Evolutionary conservation across 1,140 invertebrate species (phyloP).

Genomic region (Lucilia cuprina): DNA sequence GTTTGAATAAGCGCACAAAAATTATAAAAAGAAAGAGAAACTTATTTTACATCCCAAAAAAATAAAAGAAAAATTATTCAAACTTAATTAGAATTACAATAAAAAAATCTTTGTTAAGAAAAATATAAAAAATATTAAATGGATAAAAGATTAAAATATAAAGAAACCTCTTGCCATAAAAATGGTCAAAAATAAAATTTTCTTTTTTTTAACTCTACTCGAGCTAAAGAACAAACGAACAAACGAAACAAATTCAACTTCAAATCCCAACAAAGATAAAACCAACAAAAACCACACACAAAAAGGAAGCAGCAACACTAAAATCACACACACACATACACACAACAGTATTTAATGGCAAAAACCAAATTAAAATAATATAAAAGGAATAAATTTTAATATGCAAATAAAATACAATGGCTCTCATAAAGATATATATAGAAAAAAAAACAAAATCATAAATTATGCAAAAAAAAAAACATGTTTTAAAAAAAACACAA

Average conservation of each 20-base stretch:
- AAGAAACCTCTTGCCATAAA: background rate
- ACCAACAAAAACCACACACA: background rate
- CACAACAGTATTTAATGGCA: background rate
- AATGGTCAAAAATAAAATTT: background rate
- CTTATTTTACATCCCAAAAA: background rate
- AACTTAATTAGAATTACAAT: background rate
- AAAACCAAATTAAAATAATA: background rate
- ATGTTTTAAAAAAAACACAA: background rate
- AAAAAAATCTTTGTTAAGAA: background rate
- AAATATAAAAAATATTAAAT: background rate
- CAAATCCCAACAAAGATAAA: background rate
- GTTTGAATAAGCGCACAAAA: background rate
- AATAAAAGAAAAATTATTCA: background rate
- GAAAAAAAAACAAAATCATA: background rate
- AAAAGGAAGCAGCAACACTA: background rate
- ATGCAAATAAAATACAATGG: conserved; percentile 15
- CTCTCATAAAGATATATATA: background rate
- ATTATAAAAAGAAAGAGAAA: background rate
- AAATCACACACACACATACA: background rate
- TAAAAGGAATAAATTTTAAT: conserved; percentile 9
- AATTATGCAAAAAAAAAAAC: background rate
- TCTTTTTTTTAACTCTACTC: background rate
- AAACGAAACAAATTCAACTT: background rate
- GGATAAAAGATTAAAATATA: no score
- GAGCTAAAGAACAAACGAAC: background rate